Evolutionary conservation across 2,797 vertebrate species (phyloP), one percentile per base, ranked within the genome.

Genomic region (Coilia nasus): DNA sequence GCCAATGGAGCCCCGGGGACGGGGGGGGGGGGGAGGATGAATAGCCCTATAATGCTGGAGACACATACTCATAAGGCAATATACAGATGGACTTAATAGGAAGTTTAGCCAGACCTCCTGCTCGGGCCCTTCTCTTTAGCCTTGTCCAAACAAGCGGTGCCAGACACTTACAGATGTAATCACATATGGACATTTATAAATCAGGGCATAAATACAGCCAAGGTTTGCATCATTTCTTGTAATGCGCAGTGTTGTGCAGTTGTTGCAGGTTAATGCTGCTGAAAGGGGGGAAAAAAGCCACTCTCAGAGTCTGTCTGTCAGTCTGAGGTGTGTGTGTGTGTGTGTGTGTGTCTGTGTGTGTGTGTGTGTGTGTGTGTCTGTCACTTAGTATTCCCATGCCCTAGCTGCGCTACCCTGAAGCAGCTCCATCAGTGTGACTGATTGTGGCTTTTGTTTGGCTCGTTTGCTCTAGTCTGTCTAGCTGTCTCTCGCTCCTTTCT

Each of bases 371-470:
- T 54, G 50, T 54, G 50, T 54, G 50, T 67, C 21, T 47, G 71
- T 82, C 81, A 64, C 25, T 35, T 11, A 59, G 44, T 54, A 81
- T 41, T 82, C 62, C 57, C 78, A 83, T 80, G 75, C 85, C 62
- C 57, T 44, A 64, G 44, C 81, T 82, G 82, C 71, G 89, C 87
- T 88, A 86, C 87, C 86, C 88, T 88, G 86, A 89, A 90, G 92
- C 86, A 86, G 35, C 86, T 89, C 87, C 85, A 91, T 92, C 92
- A 84, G 81, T 11, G 3, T 93, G 92, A 94, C 89, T 89, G 87
- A 93, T 93, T 89, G 87, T 71, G 3, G 81, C n/a, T 47, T 10
- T 71, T 84, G 81, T n/a, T n/a, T 44, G n/a, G 15, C 54, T 41
- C 21, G 5, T 44, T 17, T 41, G 71, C 35, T 17, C 0, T 0